Evolutionary conservation across 2,113 vertebrate species (phyloP).

Genomic region (Recurvirostra avosetta): DNA sequence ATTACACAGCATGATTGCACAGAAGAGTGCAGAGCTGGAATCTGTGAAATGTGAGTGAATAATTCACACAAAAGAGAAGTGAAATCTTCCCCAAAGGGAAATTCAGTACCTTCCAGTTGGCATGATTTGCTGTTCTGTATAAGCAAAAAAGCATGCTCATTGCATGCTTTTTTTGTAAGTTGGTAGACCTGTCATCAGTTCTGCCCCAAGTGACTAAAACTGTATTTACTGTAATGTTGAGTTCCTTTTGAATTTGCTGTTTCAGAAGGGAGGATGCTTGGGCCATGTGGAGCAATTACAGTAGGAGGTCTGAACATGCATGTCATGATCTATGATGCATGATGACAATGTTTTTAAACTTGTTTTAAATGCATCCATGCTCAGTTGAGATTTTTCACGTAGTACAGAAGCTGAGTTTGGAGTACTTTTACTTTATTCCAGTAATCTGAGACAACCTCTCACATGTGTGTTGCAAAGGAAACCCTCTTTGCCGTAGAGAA

Average conservation of each 20-base stretch:
- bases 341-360: background rate
- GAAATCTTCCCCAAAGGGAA: background rate
- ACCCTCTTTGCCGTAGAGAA: background rate
- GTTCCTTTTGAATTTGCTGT: background rate
- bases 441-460: background rate
- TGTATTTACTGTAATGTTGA: background rate
- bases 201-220: background rate
- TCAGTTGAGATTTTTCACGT: background rate
- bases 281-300: background rate
- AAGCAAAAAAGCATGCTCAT: background rate
- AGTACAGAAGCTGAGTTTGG: background rate
- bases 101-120: background rate
- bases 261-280: background rate
- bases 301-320: background rate
- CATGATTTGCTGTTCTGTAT: background rate
- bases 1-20: background rate
- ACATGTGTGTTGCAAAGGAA: background rate
- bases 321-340: background rate
- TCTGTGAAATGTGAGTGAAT: background rate
- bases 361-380: background rate
- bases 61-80: background rate
- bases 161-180: background rate
- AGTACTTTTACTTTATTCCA: background rate
- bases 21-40: background rate
- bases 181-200: background rate